These are phyloP conservation scores for Sebastes oblongus DNA, from an alignment of 2,797 vertebrate species.

Conservation along the genomic window DNA sequence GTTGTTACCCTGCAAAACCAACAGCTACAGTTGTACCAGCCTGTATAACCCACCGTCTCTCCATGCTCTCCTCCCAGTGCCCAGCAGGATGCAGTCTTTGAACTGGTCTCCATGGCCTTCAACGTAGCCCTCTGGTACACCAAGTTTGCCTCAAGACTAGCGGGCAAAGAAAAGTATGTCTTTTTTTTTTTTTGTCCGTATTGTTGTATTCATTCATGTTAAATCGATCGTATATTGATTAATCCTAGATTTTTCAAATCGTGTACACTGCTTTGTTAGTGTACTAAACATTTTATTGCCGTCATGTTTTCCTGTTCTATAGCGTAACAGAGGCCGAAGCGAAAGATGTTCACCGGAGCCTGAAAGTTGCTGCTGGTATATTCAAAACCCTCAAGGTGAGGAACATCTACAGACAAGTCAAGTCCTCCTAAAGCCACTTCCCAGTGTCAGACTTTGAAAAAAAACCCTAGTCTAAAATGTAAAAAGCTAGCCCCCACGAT, in stretches of 20 bases:
- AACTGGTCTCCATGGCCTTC: slow-evolving; percentile 94
- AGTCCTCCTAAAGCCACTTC: background rate
- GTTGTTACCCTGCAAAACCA: no score
- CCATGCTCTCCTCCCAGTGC: slow-evolving; percentile 78
- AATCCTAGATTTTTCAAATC: background rate
- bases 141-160: slow-evolving; percentile 93
- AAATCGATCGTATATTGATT: background rate
- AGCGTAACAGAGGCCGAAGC: slow-evolving; percentile 96
- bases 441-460: no score
- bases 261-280: background rate
- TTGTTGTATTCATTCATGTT: background rate
- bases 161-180: slow-evolving; percentile 97
- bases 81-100: slow-evolving; percentile 97
- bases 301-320: slow-evolving; percentile 10
- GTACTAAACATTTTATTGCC: background rate
- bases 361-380: slow-evolving; percentile 94
- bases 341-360: slow-evolving; percentile 95
- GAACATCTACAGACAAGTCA: background rate
- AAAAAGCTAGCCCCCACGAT: no score
- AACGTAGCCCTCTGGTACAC: slow-evolving; percentile 96
- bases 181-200: background rate
- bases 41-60: background rate
- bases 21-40: background rate
- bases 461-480: no score
- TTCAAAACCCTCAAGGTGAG: slow-evolving; percentile 95